Base-by-base conservation (phyloP, 2,888 invertebrate species). In the Ctenicera cuprea region DNA sequence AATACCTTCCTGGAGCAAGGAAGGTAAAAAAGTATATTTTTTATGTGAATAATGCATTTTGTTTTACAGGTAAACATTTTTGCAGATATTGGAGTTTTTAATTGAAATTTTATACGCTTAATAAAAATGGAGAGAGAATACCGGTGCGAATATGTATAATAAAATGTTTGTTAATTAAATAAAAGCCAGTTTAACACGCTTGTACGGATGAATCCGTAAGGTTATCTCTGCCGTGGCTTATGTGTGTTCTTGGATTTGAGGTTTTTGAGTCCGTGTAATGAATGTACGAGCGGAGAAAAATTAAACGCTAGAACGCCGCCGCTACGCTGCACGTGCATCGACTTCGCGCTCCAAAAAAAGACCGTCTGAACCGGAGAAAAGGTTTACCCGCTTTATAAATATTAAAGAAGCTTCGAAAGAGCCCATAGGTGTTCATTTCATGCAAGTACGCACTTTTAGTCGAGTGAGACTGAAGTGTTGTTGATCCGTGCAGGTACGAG, bases 401-500 rank as follows among this genome's bases (percentile, higher is more conserved):
- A 71, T 64, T 71, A 54, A 45, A 71, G 20, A 52, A 64, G 54
- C 30, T 65, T 16, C 18, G 18, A 20, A 38, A 38, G 59, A 33
- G 57, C 26, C 26, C 37, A 63, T 70, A 38, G 67, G 64, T 65
- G 68, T 69, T 73, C 63, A 73, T 61, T 74, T 70, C 66, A 59
- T 48, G 62, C 63, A 70, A 74, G 26, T 54, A 63, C 45, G 61
- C 43, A 70, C 45, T 71, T 70, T 66, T 67, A 61, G 66, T 84
- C 81, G 77, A 79, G 81, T 78, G 80, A 78, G 77, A 76, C 77
- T 80, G 82, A 83, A 82, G 82, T 81, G 78, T 77, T 74, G 78
- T 72, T 71, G 75, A 75, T 75, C 69, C 71, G 61, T 74, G 54
- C 69, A 75, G 72, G 72, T 72, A 65, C 68, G 45, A 67, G 68